These are phyloP conservation scores for Nothocercus julius DNA, from an alignment of 2,113 vertebrate genomes.

Conservation along the genomic window DNA sequence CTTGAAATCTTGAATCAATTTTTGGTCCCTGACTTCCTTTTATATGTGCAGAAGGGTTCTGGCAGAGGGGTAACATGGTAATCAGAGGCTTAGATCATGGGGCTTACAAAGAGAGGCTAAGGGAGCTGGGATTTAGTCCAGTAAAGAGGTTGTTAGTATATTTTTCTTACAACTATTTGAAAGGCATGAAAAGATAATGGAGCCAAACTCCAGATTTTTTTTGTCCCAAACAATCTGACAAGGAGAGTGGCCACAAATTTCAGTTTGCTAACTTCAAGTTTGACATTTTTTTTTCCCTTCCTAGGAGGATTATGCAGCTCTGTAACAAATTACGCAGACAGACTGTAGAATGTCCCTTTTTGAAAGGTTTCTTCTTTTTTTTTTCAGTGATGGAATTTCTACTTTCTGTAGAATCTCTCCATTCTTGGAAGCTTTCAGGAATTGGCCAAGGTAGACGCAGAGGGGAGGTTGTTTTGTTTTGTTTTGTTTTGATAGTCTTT, in stretches of 20 bases:
- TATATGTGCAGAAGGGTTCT: not conserved
- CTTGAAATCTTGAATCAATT: not conserved
- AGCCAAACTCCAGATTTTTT: not conserved
- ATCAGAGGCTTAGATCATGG: not conserved
- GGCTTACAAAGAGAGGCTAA: not conserved
- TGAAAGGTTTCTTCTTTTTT: no score
- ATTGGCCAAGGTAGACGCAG: not conserved
- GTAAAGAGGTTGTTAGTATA: not conserved
- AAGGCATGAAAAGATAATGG: not conserved
- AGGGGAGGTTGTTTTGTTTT: not conserved
- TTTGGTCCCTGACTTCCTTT: not conserved
- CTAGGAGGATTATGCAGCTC: not conserved
- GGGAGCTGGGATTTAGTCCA: not conserved
- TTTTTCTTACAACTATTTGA: not conserved
- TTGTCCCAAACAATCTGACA: not conserved
- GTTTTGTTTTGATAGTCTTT: no score
- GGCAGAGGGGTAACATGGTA: not conserved
- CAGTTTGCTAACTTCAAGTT: not conserved
- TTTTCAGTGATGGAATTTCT: no score
- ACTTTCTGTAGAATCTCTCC: no score
- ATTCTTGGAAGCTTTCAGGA: not conserved
- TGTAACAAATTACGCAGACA: not conserved
- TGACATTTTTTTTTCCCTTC: not conserved
- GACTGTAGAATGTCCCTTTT: not conserved
- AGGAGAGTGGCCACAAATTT: not conserved